Conservation (phyloP, 2,888 invertebrate genomes). For the Ormyrus thymus region DNA sequence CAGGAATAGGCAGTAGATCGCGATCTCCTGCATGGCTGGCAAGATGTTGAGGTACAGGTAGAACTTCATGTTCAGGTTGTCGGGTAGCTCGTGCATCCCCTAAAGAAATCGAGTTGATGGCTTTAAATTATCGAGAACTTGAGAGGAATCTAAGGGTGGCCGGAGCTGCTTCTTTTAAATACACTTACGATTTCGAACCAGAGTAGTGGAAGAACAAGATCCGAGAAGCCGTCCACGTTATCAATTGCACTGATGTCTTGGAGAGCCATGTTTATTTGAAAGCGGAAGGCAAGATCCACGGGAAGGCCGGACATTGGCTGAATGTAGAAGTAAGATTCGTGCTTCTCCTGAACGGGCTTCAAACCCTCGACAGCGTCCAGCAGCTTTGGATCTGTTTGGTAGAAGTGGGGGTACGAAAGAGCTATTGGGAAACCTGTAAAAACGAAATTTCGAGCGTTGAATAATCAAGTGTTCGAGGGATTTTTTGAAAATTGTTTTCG, state of each 20-base stretch:
- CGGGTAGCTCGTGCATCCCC: constrained; percentile 84
- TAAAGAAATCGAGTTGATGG: constrained; percentile 69
- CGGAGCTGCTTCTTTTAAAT: not conserved
- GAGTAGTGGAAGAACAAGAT: constrained; percentile 86
- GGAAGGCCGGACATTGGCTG: constrained; percentile 90
- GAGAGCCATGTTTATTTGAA: constrained; percentile 92
- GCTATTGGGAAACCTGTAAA: constrained; percentile 87
- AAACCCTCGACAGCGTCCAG: constrained; percentile 82
- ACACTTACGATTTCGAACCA: constrained; percentile 94
- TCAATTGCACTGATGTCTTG: constrained; percentile 82
- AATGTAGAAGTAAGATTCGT: constrained; percentile 84
- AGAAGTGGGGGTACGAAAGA: constrained; percentile 91
- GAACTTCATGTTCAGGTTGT: constrained; percentile 80
- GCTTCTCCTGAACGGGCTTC: constrained; percentile 79
- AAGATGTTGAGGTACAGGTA: constrained; percentile 84
- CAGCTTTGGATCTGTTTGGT: constrained; percentile 82
- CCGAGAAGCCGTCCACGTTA: constrained; percentile 81
- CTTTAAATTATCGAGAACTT: not conserved
- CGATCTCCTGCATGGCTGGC: constrained; percentile 79
- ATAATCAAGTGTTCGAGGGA: no score
- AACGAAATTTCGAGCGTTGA: not conserved
- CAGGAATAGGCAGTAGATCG: constrained; percentile 78
- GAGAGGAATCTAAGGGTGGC: not conserved
- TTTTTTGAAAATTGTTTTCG: no score
- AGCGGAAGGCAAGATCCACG: constrained; percentile 85